These are phyloP conservation scores for Cryptomyrus ogoouensis DNA, from an alignment of 2,113 vertebrate species.

Conservation along the genomic window DNA sequence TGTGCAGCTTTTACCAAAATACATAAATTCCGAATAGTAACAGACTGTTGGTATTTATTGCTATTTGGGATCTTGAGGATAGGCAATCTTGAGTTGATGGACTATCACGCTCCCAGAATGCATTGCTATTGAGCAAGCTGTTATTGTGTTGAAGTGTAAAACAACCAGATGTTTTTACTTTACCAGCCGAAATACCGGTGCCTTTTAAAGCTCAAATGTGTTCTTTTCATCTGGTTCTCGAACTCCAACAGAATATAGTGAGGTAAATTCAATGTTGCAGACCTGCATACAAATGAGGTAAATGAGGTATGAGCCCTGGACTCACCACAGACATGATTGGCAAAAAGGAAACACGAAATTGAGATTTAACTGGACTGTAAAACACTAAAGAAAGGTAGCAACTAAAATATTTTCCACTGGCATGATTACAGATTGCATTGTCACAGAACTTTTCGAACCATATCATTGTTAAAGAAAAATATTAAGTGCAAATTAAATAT, in stretches of 20 bases:
- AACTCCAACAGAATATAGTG: neutral
- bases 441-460: slow-evolving; percentile 50
- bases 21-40: slow-evolving; percentile 25
- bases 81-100: neutral
- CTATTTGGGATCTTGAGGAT: slow-evolving; percentile 4
- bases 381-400: slow-evolving; percentile 19
- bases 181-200: slow-evolving; percentile 47
- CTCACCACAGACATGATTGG: neutral
- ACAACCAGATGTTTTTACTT: slow-evolving; percentile 34
- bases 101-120: neutral
- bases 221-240: slow-evolving; percentile 27
- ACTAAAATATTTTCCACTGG: slow-evolving; percentile 48
- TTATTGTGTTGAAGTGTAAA: slow-evolving; percentile 31
- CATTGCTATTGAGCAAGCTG: neutral
- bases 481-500: slow-evolving; percentile 84
- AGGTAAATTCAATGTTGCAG: neutral
- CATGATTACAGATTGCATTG: slow-evolving; percentile 56
- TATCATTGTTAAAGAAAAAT: slow-evolving; percentile 52
- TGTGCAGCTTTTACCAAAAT: slow-evolving; percentile 31
- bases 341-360: neutral
- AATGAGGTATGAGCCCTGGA: no score
- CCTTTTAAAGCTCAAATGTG: slow-evolving; percentile 45
- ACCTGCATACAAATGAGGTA: neutral
- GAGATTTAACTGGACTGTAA: slow-evolving; percentile 9
- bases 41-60: slow-evolving; percentile 5